Percentiles rank a stretch among this genome's conserved stretches.
Conservation (phyloP, 2,113 vertebrate genomes). For the Gallinago jamesoni region DNA sequence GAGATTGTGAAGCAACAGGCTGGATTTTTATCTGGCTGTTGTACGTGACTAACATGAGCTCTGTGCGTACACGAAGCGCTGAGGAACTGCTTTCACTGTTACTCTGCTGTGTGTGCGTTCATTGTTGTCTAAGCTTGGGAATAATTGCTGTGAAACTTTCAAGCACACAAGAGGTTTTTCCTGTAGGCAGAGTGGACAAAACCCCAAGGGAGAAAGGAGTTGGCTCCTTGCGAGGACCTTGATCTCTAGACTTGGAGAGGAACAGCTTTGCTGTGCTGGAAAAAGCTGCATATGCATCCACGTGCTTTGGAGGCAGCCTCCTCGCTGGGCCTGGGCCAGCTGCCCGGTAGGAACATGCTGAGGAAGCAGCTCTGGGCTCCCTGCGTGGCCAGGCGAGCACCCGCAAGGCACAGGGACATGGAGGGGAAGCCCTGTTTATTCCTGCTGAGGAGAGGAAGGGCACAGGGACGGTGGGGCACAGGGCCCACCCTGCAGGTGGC, state of each 20-base stretch:
- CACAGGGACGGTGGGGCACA: fast-evolving
- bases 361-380: constrained; percentile 26
- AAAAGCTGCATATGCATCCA: constrained; percentile 17
- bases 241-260: background rate
- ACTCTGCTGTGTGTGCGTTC: background rate
- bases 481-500: background rate
- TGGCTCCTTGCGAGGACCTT: constrained; percentile 2
- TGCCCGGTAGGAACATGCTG: background rate
- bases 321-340: background rate
- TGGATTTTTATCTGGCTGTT: background rate
- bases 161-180: background rate
- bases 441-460: background rate
- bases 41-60: background rate
- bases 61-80: background rate
- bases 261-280: background rate
- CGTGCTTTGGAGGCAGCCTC: constrained; percentile 25
- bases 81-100: constrained; percentile 15
- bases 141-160: constrained; percentile 22
- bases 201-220: background rate
- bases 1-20: background rate
- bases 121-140: background rate
- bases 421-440: background rate
- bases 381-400: background rate
- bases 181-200: background rate
- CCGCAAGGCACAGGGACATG: fast-evolving